Evolutionary conservation across 30 jellyfish, hydroid and myxozoan genomes (phyloP).

Genomic region (Chironex yamaguchii): DNA sequence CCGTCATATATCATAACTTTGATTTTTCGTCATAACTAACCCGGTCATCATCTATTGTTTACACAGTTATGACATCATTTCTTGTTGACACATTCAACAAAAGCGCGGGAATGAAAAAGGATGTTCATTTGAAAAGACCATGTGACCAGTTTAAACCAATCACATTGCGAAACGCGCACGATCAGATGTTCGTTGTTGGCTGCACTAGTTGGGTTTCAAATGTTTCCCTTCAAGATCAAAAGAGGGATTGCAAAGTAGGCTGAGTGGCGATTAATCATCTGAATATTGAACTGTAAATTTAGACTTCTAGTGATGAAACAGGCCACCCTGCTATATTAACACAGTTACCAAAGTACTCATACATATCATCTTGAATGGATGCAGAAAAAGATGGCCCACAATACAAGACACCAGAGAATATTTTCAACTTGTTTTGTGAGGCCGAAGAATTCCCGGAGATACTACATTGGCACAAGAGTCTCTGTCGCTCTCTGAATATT

Average conservation of each 20-base stretch:
- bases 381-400: background rate
- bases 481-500: slow-evolving; percentile 39
- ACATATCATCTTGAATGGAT: background rate
- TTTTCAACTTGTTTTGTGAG: slow-evolving; percentile 70
- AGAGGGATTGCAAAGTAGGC: background rate
- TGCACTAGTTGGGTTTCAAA: background rate
- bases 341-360: no score
- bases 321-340: no score
- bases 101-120: background rate
- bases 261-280: background rate
- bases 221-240: background rate
- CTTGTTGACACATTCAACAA: no score
- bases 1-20: no score
- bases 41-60: no score
- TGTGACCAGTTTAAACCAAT: background rate
- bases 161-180: no score
- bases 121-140: background rate
- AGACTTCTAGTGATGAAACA: no score
- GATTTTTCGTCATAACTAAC: no score
- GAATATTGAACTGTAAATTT: background rate
- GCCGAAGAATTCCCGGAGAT: slow-evolving; percentile 74
- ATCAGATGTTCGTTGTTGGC: no score
- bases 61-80: no score
- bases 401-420: slow-evolving; percentile 74
- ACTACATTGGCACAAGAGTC: slow-evolving; percentile 46